Evolutionary conservation across 1,140 invertebrate species (phyloP).

Genomic region (Caenorhabditis elegans): DNA sequence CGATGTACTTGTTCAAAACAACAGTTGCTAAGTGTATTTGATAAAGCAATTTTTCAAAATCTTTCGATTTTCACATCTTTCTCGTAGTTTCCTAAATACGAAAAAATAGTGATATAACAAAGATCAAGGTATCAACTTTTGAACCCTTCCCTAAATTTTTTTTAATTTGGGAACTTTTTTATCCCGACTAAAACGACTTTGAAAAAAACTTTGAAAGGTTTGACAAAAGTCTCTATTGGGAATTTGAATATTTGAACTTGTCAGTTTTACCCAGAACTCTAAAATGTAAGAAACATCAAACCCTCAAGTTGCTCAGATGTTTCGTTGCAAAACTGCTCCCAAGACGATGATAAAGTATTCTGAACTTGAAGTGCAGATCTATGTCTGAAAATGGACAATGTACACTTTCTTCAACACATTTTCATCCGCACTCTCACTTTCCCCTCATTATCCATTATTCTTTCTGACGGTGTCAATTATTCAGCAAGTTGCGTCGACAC

Average conservation of each 20-base stretch:
- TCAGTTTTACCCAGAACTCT: not conserved
- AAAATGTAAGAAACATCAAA: not conserved
- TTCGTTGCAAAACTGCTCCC: not conserved
- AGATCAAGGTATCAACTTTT: too few relatives aligned
- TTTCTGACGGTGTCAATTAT: slow-evolving; percentile 19
- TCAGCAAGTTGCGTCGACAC: slow-evolving; percentile 6
- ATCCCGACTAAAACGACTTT: too few relatives aligned
- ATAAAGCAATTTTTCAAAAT: too few relatives aligned
- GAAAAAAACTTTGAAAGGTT: too few relatives aligned
- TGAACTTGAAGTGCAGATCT: not conserved
- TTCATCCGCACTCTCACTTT: not conserved
- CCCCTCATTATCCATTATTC: slow-evolving; percentile 28
- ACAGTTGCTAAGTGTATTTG: too few relatives aligned
- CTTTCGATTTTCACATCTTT: too few relatives aligned
- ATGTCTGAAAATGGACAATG: not conserved
- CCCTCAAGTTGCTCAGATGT: too few relatives aligned
- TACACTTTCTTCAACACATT: not conserved
- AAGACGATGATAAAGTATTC: not conserved
- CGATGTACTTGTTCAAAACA: too few relatives aligned
- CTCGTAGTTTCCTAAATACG: too few relatives aligned
- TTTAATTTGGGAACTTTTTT: too few relatives aligned
- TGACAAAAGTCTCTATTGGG: not conserved
- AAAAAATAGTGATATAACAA: too few relatives aligned
- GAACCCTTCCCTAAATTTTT: too few relatives aligned
- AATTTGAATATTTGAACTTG: not conserved